Percentiles rank a stretch among this genome's conserved stretches.
phyloP scores from a whole-genome alignment of 2,888 invertebrate genomes.

The Lasioglossum lativentre region DNA sequence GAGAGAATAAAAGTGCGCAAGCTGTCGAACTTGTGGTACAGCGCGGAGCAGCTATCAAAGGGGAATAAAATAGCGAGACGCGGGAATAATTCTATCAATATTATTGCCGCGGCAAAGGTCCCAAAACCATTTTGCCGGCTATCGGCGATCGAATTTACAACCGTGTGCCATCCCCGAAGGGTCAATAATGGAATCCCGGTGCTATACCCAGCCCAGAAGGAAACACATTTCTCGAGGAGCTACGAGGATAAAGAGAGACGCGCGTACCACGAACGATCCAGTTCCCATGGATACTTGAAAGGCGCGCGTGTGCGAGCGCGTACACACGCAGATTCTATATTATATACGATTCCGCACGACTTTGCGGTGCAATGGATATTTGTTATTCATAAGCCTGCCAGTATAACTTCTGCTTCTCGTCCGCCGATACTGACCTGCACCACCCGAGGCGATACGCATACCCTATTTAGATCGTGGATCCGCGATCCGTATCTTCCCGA shows the following conservation, averaged over 20 bases:
- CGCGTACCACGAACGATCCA: constrained; percentile 58
- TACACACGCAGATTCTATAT: neutral
- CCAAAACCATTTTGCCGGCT: neutral
- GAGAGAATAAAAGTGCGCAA: neutral
- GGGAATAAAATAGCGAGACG: neutral
- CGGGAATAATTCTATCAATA: neutral
- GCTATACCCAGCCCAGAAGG: constrained; percentile 13
- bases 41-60: neutral
- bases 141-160: neutral
- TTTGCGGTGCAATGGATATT: constrained; percentile 55
- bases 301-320: constrained; percentile 2
- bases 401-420: constrained; percentile 61
- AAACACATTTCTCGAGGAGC: constrained; percentile 49
- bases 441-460: constrained; percentile 44
- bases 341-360: constrained; percentile 53
- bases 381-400: constrained; percentile 68
- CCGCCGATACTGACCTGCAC: constrained; percentile 58
- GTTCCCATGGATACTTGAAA: constrained; percentile 64
- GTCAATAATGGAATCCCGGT: constrained; percentile 17
- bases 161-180: constrained; percentile 22
- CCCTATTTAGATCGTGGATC: constrained; percentile 47
- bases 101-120: neutral
- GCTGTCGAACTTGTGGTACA: neutral
- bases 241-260: constrained; percentile 46
- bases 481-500: constrained; percentile 45